A percentile compares a stretch with the other conserved stretches of the same genome.
phyloP scores from a whole-genome alignment of 2,888 invertebrate genomes.

The Pecten maximus region DNA sequence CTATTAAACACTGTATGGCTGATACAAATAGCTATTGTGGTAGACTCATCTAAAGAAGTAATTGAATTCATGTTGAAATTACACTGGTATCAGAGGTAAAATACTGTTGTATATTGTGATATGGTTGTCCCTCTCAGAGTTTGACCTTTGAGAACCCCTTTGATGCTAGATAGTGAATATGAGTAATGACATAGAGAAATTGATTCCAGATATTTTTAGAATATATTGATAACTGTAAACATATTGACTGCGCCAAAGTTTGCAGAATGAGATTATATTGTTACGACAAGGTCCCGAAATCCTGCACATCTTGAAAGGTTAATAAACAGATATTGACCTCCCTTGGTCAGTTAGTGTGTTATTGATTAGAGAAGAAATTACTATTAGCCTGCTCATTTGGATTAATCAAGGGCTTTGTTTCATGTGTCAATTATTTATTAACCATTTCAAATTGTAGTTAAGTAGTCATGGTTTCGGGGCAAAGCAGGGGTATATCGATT shows the following conservation, averaged over 20 bases:
- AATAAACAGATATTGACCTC: not conserved
- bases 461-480: conserved; percentile 31
- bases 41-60: too few relatives aligned
- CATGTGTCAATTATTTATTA: conserved; percentile 13
- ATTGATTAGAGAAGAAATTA: not conserved
- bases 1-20: too few relatives aligned
- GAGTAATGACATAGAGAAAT: not conserved
- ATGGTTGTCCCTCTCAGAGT: too few relatives aligned
- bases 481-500: not conserved
- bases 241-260: not conserved
- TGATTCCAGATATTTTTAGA: not conserved
- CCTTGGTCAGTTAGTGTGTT: not conserved
- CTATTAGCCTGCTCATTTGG: conserved; percentile 10
- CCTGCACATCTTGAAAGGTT: not conserved
- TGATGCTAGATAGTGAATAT: not conserved
- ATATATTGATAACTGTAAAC: not conserved
- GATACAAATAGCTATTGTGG: too few relatives aligned
- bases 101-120: too few relatives aligned
- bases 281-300: not conserved
- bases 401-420: conserved; percentile 30
- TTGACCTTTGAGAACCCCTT: too few relatives aligned
- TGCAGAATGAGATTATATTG: not conserved
- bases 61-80: too few relatives aligned
- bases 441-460: not conserved
- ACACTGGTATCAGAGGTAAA: too few relatives aligned